Base-by-base conservation (phyloP, 2,888 invertebrate genomes). In the Cetonia aurata region DNA sequence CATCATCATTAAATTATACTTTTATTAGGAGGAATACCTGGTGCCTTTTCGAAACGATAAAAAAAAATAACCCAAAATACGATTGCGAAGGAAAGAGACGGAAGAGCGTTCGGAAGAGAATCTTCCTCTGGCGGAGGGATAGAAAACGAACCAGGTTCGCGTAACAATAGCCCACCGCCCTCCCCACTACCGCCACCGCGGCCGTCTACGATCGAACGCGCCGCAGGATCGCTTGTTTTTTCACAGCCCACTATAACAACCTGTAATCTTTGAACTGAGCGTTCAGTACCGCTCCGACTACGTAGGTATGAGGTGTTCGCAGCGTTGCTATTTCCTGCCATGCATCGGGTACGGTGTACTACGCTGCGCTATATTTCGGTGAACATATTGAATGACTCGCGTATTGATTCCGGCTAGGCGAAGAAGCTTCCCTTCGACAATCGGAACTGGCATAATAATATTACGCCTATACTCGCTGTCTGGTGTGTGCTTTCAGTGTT, bases 191-290 rank as follows among this genome's bases (percentile, higher is more conserved):
- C 73, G 57, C 76, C 73, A 4, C 25, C 1, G 71, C 76, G 73
- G 73, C 75, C 76, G 75, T 76, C 77, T 75, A 72, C 76, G 75
- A 74, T 74, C 76, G 73, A 75, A 75, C 77, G 25, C 25, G 78
- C 77, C 71, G 76, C 73, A 73, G 75, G 75, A 75, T 77, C 77
- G 80, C 78, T 78, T 79, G 81, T 82, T 82, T 83, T 82, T 83
- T 81, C 82, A 81, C 80, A 79, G 80, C 79, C 79, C 75, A 78
- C 81, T 82, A 82, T 83, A 83, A 83, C 83, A 83, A 83, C 83
- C 83, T 83, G 83, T 83, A 82, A 82, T 82, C 82, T 80, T 75
- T 75, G 72, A 72, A 73, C 69, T 48, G 65, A 59, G 65, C 67
- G 59, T 68, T 76, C 75, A 77, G 77, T 77, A 74, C 71, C 71